Base-by-base conservation (phyloP, 1,140 invertebrate species). In the Zaprionus davidi region DNA sequence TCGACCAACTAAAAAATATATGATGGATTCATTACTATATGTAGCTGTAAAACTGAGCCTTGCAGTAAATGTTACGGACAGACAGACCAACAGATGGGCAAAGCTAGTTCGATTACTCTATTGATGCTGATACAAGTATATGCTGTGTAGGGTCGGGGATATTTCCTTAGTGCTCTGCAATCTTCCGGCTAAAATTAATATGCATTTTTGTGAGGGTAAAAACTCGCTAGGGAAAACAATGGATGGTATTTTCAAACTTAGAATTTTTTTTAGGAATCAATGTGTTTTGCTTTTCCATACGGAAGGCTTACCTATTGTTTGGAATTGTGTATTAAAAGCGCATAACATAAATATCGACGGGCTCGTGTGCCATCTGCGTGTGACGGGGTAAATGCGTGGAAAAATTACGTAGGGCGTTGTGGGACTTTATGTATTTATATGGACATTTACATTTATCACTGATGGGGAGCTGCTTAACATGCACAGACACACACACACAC, bases 391-490 rank as follows among this genome's bases (percentile, higher is more conserved):
- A 51, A 24, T 51, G 46, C 12, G 46, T 51, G 22, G 46, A 51
- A 24, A 51, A 24, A 51, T 24, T 13, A 24, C 46, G 46, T 51
- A 24, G 46, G 12, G 20, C 20, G 46, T 20, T 49, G 20, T 13
- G 20, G 17, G 20, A 51, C 11, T 51, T 51, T 51, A 20, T 24
- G 20, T 51, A 51, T 51, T 51, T 51, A 51, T 51, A 51, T 51
- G 22, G 46, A 51, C 46, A 51, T 51, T 51, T 22, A 51, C 20
- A 24, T 24, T 24, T 51, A 51, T 51, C 20, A 51, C 22, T 24
- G 20, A 24, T 51, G 53, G 53, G 53, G 26, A 56, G 13, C 46
- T 51, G 20, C 46, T 51, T 51, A 31, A 62, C 38, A 41, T 62
- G 26, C 24, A 65, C 17, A 56, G 38, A 46, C 26, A 28, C 24